Evolutionary conservation across 37 sponge, comb jelly and placozoan species (phyloP).

Genomic region (Theonella swinhoei): DNA sequence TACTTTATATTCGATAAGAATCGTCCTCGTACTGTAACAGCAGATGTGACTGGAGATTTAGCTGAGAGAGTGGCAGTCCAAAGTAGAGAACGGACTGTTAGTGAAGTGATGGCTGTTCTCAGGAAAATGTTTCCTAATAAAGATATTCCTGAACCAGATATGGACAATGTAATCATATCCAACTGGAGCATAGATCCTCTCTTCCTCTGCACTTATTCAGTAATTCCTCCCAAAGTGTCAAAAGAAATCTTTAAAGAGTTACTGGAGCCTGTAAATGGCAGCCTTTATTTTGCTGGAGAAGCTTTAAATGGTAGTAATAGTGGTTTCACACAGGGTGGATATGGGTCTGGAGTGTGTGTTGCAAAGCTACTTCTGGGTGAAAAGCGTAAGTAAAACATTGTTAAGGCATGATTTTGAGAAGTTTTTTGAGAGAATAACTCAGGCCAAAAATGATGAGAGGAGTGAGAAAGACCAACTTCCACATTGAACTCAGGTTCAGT

Average conservation of each 20-base stretch:
- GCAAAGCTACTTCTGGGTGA: no score
- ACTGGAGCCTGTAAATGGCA: slow-evolving; percentile 30
- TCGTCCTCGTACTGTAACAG: slow-evolving; percentile 30
- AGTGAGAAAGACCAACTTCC: no score
- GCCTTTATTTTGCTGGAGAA: slow-evolving; percentile 73
- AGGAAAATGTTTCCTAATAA: slow-evolving; percentile 39
- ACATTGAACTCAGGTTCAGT: no score
- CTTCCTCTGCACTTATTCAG: slow-evolving; percentile 53
- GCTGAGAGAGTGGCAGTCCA: slow-evolving; percentile 37
- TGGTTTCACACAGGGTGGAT: slow-evolving; percentile 75
- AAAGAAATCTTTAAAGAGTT: not conserved
- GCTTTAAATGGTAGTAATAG: slow-evolving; percentile 25
- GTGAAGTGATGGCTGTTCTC: slow-evolving; percentile 43
- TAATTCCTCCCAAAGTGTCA: slow-evolving; percentile 19
- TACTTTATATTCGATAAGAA: slow-evolving; percentile 10
- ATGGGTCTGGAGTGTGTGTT: slow-evolving; percentile 52
- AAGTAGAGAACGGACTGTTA: slow-evolving; percentile 11
- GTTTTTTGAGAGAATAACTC: no score
- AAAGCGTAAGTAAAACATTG: no score
- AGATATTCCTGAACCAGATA: slow-evolving; percentile 25
- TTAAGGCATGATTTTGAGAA: no score
- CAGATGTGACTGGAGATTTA: slow-evolving; percentile 37
- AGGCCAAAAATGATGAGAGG: no score
- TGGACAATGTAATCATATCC: slow-evolving; percentile 36
- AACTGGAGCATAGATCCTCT: slow-evolving; percentile 57